Evolutionary conservation across 2,797 vertebrate genomes (phyloP).

Genomic region (Loris lydekkerianus): DNA sequence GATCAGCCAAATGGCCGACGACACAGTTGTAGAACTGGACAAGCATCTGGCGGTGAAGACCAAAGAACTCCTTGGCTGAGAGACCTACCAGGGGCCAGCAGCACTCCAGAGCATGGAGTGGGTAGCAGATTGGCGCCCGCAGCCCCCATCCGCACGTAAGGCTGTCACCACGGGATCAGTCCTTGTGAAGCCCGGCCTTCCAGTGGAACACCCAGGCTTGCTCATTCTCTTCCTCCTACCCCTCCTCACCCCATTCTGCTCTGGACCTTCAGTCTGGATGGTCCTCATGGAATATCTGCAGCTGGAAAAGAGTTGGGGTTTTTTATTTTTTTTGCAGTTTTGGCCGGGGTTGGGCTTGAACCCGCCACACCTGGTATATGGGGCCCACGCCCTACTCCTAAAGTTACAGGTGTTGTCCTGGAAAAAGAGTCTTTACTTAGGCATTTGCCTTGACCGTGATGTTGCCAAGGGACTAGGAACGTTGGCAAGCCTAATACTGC

Average conservation of each 20-base stretch:
- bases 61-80: conserved; percentile 95
- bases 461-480: background rate
- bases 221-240: background rate
- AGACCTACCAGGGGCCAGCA: background rate
- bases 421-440: background rate
- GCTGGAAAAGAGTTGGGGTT: background rate
- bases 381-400: no score
- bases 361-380: no score
- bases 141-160: background rate
- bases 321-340: no score
- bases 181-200: background rate
- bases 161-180: background rate
- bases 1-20: conserved; percentile 97
- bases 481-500: background rate
- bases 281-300: background rate
- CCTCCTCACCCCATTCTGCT: background rate
- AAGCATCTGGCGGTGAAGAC: conserved; percentile 95
- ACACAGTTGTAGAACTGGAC: conserved; percentile 91
- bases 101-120: background rate
- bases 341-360: no score
- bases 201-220: background rate
- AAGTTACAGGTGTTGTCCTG: background rate
- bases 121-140: background rate
- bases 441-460: background rate
- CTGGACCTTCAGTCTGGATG: background rate